Conservation (phyloP, 1,140 invertebrate genomes). For the Lepidurus arcticus region DNA sequence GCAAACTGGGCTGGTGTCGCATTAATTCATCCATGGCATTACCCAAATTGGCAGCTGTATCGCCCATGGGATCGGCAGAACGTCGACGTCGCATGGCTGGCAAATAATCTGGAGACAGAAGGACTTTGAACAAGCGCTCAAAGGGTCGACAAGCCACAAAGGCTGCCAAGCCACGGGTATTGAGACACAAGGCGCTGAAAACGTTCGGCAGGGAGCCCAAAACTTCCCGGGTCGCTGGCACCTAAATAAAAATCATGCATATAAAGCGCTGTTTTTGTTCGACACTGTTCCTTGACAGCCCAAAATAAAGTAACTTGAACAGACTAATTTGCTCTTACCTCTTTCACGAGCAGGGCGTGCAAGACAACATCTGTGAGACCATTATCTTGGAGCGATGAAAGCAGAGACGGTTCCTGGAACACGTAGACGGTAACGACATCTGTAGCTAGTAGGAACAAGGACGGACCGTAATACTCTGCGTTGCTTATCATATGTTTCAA, state of each 20-base stretch:
- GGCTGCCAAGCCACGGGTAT: constrained; percentile 70
- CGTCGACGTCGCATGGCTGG: constrained; percentile 77
- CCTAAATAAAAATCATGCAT: constrained; percentile 44
- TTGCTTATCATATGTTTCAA: constrained; percentile 87
- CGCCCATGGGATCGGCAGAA: constrained; percentile 74
- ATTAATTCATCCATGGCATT: constrained; percentile 91
- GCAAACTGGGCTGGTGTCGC: constrained; percentile 81
- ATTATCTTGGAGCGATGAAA: constrained; percentile 79
- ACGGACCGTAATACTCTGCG: constrained; percentile 86
- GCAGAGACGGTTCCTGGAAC: constrained; percentile 83
- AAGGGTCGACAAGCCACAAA: constrained; percentile 80
- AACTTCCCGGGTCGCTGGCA: constrained; percentile 83
- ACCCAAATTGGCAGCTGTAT: constrained; percentile 83
- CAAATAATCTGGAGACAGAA: constrained; percentile 75
- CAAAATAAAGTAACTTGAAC: constrained; percentile 26
- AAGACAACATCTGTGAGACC: constrained; percentile 84
- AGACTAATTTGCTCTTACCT: constrained; percentile 42
- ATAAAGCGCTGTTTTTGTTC: constrained; percentile 3
- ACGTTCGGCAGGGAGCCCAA: constrained; percentile 83
- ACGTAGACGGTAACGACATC: constrained; percentile 89
- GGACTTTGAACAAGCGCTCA: constrained; percentile 73
- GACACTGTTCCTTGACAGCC: not conserved
- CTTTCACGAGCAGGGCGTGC: constrained; percentile 78
- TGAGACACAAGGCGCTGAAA: constrained; percentile 83
- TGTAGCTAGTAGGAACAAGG: constrained; percentile 79